Conservation (phyloP, 2,113 vertebrate genomes). For the Dermatemys mawii region DNA sequence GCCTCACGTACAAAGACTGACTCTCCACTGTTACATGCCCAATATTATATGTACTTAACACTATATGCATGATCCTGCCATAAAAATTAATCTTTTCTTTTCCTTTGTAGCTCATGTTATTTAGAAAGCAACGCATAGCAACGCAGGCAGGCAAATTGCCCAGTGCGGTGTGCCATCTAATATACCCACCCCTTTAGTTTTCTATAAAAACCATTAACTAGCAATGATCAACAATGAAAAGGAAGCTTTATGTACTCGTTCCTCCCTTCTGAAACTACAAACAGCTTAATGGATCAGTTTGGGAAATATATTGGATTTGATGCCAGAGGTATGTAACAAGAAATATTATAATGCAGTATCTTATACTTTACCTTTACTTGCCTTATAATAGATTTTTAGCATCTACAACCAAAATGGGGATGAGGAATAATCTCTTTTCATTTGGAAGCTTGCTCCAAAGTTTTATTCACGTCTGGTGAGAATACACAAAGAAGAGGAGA, state of each 20-base stretch:
- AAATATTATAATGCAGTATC: neutral
- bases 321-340: conserved; percentile 63
- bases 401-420: neutral
- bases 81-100: conserved; percentile 46
- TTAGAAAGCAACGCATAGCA: conserved; percentile 70
- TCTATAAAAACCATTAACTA: conserved; percentile 75
- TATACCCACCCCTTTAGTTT: conserved; percentile 59
- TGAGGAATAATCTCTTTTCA: neutral
- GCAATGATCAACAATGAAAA: conserved; percentile 9
- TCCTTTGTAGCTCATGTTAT: conserved; percentile 18
- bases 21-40: neutral
- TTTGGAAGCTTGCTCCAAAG: neutral
- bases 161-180: neutral
- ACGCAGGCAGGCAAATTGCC: conserved; percentile 76
- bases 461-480: neutral
- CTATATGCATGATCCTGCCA: neutral
- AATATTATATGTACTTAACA: neutral
- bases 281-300: conserved; percentile 66
- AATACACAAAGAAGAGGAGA: neutral
- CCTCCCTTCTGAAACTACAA: neutral
- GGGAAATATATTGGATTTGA: conserved; percentile 20
- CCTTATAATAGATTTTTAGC: neutral
- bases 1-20: neutral
- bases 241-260: neutral
- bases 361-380: neutral